A percentile compares a stretch with the other conserved stretches of the same genome.
Evolutionary conservation across 2,113 vertebrate species (phyloP).

Genomic region (Microcebus griseorufus): DNA sequence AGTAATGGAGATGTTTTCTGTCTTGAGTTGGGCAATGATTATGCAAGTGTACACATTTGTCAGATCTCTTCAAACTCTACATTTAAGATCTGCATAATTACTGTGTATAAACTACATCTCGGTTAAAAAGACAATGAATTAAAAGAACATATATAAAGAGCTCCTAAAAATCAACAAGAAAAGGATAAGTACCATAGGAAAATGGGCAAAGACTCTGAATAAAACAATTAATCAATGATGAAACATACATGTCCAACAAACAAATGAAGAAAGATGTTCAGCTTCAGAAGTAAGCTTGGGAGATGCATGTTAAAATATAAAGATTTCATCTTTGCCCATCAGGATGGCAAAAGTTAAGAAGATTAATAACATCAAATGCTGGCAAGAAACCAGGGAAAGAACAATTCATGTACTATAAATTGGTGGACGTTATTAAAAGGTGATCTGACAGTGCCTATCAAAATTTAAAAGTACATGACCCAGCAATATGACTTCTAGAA

Average conservation of each 20-base stretch:
- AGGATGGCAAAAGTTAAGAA: neutral
- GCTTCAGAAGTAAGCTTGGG: neutral
- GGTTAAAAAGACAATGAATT: neutral
- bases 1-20: neutral
- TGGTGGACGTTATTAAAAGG: neutral
- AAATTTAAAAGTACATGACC: neutral
- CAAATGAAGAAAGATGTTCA: neutral
- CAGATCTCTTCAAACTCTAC: neutral
- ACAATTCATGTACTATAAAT: neutral
- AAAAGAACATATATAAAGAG: neutral
- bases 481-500: neutral
- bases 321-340: neutral
- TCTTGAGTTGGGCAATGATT: neutral
- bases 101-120: neutral
- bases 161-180: neutral
- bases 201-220: neutral
- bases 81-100: neutral
- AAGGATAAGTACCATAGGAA: neutral
- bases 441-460: neutral
- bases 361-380: neutral
- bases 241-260: neutral
- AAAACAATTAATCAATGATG: neutral
- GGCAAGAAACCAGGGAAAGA: neutral
- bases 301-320: neutral
- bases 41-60: neutral